These are phyloP conservation scores for Petrocephalus sullivani DNA, from an alignment of 2,797 vertebrate genomes.

Conservation along the genomic window DNA sequence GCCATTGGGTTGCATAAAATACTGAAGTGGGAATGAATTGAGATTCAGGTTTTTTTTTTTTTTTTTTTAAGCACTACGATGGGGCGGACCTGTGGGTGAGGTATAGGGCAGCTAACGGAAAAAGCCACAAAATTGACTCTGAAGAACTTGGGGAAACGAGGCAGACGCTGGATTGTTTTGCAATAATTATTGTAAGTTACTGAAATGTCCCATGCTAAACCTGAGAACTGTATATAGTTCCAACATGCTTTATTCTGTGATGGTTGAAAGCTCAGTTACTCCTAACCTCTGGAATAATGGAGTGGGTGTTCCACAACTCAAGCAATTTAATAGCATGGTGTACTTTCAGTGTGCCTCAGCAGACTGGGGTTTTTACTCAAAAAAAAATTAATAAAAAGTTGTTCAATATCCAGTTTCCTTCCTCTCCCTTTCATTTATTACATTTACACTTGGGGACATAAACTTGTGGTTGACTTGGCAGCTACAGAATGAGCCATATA, in stretches of 20 bases:
- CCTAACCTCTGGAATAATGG: conserved; percentile 41
- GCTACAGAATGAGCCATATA: background rate
- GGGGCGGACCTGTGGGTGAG: conserved; percentile 56
- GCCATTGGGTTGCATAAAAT: conserved; percentile 44
- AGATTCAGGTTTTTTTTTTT: conserved; percentile 45
- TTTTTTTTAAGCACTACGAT: conserved; percentile 51
- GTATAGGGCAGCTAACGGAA: conserved; percentile 45
- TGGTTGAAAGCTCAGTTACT: conserved; percentile 29
- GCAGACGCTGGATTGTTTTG: conserved; percentile 39
- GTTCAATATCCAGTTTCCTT: conserved; percentile 35
- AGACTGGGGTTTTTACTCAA: conserved; percentile 54
- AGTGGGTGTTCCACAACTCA: conserved; percentile 41
- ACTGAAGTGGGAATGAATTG: conserved; percentile 54
- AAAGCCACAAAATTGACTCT: conserved; percentile 43
- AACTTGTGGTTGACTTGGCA: background rate
- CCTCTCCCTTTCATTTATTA: background rate
- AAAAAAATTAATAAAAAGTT: conserved; percentile 48
- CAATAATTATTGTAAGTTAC: conserved; percentile 43
- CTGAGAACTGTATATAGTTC: conserved; percentile 42
- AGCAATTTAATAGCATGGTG: conserved; percentile 40
- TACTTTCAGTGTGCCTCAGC: conserved; percentile 50
- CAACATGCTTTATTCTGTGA: conserved; percentile 30
- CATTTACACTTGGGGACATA: background rate
- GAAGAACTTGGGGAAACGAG: conserved; percentile 32
- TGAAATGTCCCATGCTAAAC: conserved; percentile 42